Conservation (phyloP, 2,113 vertebrate genomes). For the Raja brachyura region DNA sequence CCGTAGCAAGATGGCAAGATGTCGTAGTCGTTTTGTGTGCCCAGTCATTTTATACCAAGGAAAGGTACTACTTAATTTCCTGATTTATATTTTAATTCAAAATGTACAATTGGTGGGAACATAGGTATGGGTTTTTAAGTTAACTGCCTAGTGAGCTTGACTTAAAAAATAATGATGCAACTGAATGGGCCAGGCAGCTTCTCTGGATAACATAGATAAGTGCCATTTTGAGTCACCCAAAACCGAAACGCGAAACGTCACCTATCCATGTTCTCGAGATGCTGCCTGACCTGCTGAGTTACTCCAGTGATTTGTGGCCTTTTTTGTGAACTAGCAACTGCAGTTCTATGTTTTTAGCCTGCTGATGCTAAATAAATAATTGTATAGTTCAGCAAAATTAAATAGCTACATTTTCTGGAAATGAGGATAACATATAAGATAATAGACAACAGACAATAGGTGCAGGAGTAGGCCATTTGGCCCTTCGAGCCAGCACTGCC, state of each 20-base stretch:
- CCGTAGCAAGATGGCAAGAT: slow-evolving; percentile 89
- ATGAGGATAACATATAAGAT: too few species aligned
- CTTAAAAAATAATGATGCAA: not conserved
- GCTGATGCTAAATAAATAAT: not conserved
- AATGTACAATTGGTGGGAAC: not conserved
- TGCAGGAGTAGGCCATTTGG: too few species aligned
- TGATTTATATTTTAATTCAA: not conserved
- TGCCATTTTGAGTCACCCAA: too few species aligned
- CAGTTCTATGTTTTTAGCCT: too few species aligned
- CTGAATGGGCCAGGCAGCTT: not conserved
- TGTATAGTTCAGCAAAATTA: not conserved
- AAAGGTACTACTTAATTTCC: slow-evolving; percentile 67
- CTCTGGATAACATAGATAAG: too few species aligned
- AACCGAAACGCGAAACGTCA: too few species aligned
- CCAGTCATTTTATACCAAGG: slow-evolving; percentile 96
- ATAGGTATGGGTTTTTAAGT: not conserved
- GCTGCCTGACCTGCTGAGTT: too few species aligned
- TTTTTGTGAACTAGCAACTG: too few species aligned
- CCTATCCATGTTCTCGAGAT: too few species aligned
- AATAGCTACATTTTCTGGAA: not conserved
- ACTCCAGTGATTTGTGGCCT: too few species aligned
- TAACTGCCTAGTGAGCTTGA: not conserved
- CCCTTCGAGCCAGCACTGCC: too few species aligned
- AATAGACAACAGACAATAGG: too few species aligned
- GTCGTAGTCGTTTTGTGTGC: slow-evolving; percentile 90